phyloP scores from a whole-genome alignment of 2,113 vertebrate genomes.

The Regulus satrapa region DNA sequence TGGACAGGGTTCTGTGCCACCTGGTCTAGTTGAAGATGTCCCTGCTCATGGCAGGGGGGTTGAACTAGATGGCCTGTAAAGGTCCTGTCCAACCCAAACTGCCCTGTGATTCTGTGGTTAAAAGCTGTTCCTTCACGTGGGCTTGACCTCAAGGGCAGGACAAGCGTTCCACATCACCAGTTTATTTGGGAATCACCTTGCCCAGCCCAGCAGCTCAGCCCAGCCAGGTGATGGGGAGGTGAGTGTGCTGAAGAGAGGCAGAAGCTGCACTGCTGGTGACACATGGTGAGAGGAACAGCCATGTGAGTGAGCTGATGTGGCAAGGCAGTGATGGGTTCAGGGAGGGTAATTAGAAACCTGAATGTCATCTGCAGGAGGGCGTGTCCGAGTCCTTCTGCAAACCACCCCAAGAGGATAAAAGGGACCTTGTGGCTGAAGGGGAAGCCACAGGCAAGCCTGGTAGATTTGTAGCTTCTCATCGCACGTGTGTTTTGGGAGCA shows the following conservation, averaged over 20 bases:
- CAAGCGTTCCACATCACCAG: background rate
- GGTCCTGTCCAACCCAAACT: background rate
- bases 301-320: background rate
- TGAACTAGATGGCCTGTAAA: background rate
- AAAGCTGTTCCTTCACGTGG: background rate
- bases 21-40: background rate
- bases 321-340: background rate
- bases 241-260: background rate
- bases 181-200: background rate
- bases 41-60: background rate
- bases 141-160: background rate
- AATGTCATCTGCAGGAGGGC: background rate
- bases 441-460: background rate
- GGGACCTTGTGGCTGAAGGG: slow-evolving; percentile 4
- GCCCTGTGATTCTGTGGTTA: background rate
- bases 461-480: background rate
- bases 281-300: background rate
- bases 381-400: background rate
- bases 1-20: background rate
- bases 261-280: background rate
- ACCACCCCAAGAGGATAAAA: background rate
- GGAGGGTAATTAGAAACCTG: background rate
- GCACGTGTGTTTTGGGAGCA: background rate
- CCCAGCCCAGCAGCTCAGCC: background rate
- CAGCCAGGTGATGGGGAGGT: background rate